Evolutionary conservation across 2,797 vertebrate genomes (phyloP), one percentile per base, ranked within the genome.

Genomic region (Champsocephalus gunnari): DNA sequence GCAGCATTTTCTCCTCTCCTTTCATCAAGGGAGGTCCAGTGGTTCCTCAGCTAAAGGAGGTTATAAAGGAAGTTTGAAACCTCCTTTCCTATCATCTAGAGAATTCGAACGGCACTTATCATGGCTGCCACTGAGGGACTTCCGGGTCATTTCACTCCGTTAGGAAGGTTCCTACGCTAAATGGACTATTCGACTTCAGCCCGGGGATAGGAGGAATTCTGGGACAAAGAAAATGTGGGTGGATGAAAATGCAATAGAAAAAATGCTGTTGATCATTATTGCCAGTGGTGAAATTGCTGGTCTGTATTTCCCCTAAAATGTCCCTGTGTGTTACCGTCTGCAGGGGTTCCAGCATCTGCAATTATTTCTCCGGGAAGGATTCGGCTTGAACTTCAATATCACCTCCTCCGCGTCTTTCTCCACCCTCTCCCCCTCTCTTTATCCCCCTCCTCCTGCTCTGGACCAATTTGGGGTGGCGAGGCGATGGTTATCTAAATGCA

Each of bases 401-500:
- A 41, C 61, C 59, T 56, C 73, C 73, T 75, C 63, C 63, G 65
- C 70, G 14, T 56, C 75, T 38, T 51, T 47, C 28, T 60, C 64
- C 44, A 45, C 55, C 68, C 17, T 44, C 48, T 14, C 49, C 58
- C 58, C 48, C 58, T 44, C 55, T 62, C 59, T 71, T 70, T 80
- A 69, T 44, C 62, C 73, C 68, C 77, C 61, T 54, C 77, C 79
- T 77, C 65, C 56, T 81, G 76, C 82, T 87, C 73, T 1, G 72
- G 85, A 89, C 89, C 92, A 93, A 93, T 93, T 93, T 93, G 85
- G 86, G 84, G 78, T 77, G 81, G 86, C 66, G 87, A 82, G 73
- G 90, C 82, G 81, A 91, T 91, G 87, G 94, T 95, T 94, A 94
- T 95, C 92, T 95, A 95, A 94, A 95, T 95, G 94, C 93, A 95